These are phyloP conservation scores for Liasis olivaceus DNA, from an alignment of 2,797 vertebrate genomes.

Conservation along the genomic window DNA sequence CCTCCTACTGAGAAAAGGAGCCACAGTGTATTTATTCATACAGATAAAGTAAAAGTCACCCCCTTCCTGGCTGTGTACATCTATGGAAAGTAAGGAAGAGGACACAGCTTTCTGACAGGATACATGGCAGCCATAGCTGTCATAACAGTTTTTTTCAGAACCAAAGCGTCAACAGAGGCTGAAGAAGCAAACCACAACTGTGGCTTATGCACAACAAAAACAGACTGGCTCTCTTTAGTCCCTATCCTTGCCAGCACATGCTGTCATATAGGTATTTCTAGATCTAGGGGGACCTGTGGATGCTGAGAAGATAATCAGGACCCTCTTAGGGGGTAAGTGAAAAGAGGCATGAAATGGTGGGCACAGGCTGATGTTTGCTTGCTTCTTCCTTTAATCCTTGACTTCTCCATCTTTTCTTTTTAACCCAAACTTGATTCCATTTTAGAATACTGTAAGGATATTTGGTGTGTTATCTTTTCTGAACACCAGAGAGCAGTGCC, in stretches of 20 bases:
- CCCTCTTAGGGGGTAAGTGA: neutral
- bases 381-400: neutral
- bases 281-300: neutral
- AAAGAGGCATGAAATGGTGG: neutral
- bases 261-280: neutral
- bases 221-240: neutral
- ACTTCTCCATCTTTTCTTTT: neutral
- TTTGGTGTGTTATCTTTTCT: neutral
- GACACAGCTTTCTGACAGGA: neutral
- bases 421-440: neutral
- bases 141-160: neutral
- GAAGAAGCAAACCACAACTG: neutral
- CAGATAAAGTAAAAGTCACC: neutral
- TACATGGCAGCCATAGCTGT: neutral
- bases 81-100: neutral
- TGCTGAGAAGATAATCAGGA: neutral
- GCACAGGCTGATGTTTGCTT: neutral
- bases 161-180: neutral
- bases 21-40: neutral
- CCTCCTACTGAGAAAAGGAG: neutral
- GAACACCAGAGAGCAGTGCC: neutral
- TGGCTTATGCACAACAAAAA: neutral
- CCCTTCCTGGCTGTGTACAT: neutral
- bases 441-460: neutral
- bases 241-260: neutral